Base-by-base conservation (phyloP, 2,888 invertebrate genomes). In the Dyspetes luteomarginatus region DNA sequence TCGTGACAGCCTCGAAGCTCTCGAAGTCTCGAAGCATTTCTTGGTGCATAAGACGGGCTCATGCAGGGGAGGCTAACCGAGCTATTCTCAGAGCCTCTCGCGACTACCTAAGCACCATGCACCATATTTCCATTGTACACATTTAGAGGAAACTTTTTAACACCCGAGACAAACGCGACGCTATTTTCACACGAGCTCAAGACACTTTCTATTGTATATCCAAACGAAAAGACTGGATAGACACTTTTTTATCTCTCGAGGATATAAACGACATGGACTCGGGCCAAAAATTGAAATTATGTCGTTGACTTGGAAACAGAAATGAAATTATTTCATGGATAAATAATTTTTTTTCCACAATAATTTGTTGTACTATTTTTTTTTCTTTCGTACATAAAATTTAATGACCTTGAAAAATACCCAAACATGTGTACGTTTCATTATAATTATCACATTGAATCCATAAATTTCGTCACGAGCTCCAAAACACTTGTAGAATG, bases 51-150 rank as follows among this genome's bases (percentile, higher is more conserved):
- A 55, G 48, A 65, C 24, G 17, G 7, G 36, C 48, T 74, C 48
- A n/a, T 17, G 5, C 43, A 52, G 48, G 56, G 65, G 65, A 56
- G 67, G 56, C 22, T 65, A 36, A n/a, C 48, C 43, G 72, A 55
- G 74, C 77, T 81, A 81, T 81, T 81, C 81, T 78, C 64, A 81
- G 81, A 58, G 52, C 30, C 64, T 48, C 45, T 17, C 9, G 30
- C 55, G 36, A 7, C 65, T 50, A 28, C n/a, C n/a, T 22, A 50
- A 52, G 58, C 73, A 36, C 36, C 67, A 58, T 41, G n/a, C n/a
- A n/a, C 62, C 41, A 62, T 24, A 52, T 43, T 56, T 19, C 58
- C 81, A 81, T 78, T 78, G 81, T 78, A 77, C 72, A 78, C 74
- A 58, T 78, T 77, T 56, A 74, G 60, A 74, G 30, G 58, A 36